Conservation (phyloP, 2,888 invertebrate species). For the Amphiduros pacificus region DNA sequence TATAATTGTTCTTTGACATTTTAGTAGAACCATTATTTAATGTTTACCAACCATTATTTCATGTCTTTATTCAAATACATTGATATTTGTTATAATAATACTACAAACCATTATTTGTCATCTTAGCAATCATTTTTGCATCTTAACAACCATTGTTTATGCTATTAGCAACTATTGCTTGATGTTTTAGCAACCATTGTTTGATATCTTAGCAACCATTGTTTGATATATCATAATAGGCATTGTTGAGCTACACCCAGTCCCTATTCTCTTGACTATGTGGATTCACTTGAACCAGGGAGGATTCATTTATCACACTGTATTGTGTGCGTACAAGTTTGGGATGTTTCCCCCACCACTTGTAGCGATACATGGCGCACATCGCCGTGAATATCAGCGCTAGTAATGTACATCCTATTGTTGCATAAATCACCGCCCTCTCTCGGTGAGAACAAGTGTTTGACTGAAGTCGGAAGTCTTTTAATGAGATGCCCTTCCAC, state of each 20-base stretch:
- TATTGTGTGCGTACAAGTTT: constrained; percentile 12
- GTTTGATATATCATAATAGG: too few species aligned
- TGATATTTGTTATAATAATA: too few species aligned
- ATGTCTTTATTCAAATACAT: too few species aligned
- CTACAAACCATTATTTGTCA: too few species aligned
- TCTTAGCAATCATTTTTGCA: too few species aligned
- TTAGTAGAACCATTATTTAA: too few species aligned
- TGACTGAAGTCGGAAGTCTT: constrained; percentile 33
- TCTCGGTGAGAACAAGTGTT: constrained; percentile 22
- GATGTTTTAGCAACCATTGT: too few species aligned
- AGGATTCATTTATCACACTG: constrained; percentile 14
- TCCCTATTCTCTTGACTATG: constrained; percentile 3
- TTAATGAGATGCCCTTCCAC: constrained; percentile 36
- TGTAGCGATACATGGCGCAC: constrained; percentile 18
- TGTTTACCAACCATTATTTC: too few species aligned
- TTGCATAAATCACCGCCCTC: constrained; percentile 18
- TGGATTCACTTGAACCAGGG: constrained; percentile 9
- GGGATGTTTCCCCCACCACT: constrained; percentile 17
- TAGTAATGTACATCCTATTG: constrained; percentile 19
- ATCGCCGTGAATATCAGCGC: constrained; percentile 14
- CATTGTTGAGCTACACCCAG: constrained; percentile 19
- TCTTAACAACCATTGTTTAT: too few species aligned
- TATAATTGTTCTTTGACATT: too few species aligned
- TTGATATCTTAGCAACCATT: too few species aligned
- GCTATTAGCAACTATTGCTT: too few species aligned